Evolutionary conservation across 2,888 invertebrate genomes (phyloP), one percentile per base, ranked within the genome.

Genomic region (Gastracanthus pulcherrimus): DNA sequence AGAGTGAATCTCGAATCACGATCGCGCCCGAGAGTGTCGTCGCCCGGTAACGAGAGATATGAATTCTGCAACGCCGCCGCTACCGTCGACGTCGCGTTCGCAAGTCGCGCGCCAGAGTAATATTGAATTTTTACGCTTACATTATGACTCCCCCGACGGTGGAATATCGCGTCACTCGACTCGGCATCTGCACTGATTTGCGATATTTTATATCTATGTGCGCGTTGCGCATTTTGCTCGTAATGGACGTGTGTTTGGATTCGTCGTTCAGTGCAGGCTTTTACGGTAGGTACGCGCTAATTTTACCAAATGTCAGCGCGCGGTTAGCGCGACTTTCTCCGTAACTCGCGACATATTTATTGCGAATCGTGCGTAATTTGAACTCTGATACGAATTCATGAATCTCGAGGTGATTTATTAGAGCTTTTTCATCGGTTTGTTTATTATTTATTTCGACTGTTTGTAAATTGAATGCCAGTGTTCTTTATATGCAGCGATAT

Each of bases 51-150:
- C 69, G 60, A 76, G 48, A 60, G 76, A 76, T 60, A 76, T 55
- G 66, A 76, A 76, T 76, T 76, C 55, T n/a, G n/a, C n/a, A n/a
- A n/a, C n/a, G n/a, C n/a, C n/a, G n/a, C 13, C 29, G n/a, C 11
- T 38, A 13, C n/a, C 60, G n/a, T 11, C 29, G 9, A 16, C 41
- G 9, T 11, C 45, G 36, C n/a, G n/a, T n/a, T n/a, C n/a, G n/a
- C n/a, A n/a, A n/a, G n/a, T n/a, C n/a, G n/a, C 19, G 16, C 2
- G 70, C 16, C 29, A 34, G 3, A 1, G 34, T 16, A 64, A 76
- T 76, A 76, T 76, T 69, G 69, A 69, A 76, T 76, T 76, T 69
- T 76, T 60, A 69, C 69, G 58, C 45, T 36, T 69, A 60, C 55
- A 69, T 76, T 76, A 69, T 60, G 23, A 69, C 60, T 60, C 60